Conservation (phyloP, 1,140 invertebrate species). For the Cyclina sinensis region DNA sequence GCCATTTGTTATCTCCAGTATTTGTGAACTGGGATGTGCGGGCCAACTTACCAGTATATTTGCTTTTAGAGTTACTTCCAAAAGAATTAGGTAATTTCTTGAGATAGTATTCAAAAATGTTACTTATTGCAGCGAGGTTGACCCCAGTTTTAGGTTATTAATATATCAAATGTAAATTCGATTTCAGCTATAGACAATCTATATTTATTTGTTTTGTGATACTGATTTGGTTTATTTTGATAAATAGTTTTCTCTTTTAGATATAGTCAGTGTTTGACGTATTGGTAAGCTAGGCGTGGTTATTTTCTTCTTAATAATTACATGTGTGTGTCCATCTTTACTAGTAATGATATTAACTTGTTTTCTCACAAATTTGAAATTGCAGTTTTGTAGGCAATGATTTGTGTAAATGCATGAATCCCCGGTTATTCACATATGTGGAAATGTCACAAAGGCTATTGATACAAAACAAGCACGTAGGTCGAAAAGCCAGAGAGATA, state of each 20-base stretch:
- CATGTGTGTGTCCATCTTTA: no score
- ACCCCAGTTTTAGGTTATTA: neutral
- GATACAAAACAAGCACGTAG: no score
- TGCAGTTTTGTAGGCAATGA: no score
- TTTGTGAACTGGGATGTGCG: neutral
- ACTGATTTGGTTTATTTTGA: neutral
- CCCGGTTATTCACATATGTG: no score
- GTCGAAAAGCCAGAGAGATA: no score
- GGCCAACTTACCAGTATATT: neutral
- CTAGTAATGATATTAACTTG: no score
- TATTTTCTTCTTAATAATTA: no score
- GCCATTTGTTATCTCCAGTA: neutral
- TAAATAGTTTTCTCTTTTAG: neutral
- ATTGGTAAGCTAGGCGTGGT: no score
- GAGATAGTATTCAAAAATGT: neutral
- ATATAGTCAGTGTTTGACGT: no score
- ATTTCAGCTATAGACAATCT: neutral
- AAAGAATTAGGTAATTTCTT: neutral
- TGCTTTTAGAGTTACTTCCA: neutral
- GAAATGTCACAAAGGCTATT: no score
- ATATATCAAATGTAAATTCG: neutral
- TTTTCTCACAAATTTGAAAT: no score
- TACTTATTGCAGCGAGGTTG: neutral
- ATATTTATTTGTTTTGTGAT: neutral
- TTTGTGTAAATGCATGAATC: no score